These are phyloP conservation scores for Lepilemur septentrionalis DNA, from an alignment of 2,797 vertebrate species.

Conservation along the genomic window DNA sequence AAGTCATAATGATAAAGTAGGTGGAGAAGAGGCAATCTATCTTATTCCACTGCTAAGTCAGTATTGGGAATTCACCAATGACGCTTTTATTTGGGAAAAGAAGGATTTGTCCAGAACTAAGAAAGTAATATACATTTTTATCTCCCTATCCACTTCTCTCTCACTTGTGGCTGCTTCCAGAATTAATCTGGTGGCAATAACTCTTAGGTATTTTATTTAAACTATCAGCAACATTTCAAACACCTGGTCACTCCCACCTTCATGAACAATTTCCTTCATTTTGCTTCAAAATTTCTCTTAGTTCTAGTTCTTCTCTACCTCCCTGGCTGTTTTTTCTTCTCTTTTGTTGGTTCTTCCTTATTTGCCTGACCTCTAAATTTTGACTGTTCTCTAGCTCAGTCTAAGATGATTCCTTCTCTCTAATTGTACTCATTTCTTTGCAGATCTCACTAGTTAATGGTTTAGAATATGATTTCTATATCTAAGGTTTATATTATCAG, in stretches of 20 bases:
- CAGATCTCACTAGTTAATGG: background rate
- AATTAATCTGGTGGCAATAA: background rate
- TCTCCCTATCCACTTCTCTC: background rate
- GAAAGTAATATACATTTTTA: background rate
- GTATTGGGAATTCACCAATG: background rate
- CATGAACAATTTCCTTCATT: background rate
- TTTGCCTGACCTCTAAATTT: background rate
- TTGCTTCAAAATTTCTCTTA: background rate
- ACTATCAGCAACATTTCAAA: background rate
- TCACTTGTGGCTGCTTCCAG: background rate
- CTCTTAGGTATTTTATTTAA: background rate
- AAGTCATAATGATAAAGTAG: background rate
- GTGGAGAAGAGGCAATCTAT: background rate
- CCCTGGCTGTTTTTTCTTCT: background rate
- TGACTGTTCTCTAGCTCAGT: background rate
- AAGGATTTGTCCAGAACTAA: background rate
- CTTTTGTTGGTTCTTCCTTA: background rate
- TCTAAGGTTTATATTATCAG: background rate
- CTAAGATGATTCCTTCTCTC: background rate
- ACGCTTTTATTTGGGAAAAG: background rate
- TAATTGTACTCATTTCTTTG: background rate
- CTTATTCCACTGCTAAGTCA: background rate
- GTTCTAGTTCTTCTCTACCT: background rate
- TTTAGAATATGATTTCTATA: background rate
- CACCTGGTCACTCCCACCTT: background rate